Percentiles rank a stretch among this genome's conserved stretches.
These are phyloP conservation scores for Ganaspis brasiliensis DNA, from an alignment of 2,888 invertebrate species.

Conservation along the genomic window DNA sequence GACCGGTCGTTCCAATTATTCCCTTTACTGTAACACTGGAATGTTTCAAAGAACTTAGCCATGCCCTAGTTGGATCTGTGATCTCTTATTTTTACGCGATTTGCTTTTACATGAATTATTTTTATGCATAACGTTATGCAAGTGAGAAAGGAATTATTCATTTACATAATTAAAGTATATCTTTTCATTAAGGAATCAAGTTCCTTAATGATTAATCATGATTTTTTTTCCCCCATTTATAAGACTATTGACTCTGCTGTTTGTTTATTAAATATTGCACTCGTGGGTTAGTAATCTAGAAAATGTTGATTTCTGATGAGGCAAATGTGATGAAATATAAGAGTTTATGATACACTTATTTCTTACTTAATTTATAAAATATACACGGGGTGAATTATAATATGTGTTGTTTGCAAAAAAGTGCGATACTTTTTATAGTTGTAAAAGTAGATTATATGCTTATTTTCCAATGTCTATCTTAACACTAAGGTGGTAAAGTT, in stretches of 20 bases:
- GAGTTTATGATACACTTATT: neutral
- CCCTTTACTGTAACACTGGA: constrained; percentile 27
- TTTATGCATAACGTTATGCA: constrained; percentile 26
- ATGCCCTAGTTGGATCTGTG: constrained; percentile 26
- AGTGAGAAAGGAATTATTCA: constrained; percentile 3
- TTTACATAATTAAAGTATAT: constrained; percentile 20
- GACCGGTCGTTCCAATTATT: constrained; percentile 41
- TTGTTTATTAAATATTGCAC: neutral
- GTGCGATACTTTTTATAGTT: neutral
- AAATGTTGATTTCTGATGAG: neutral
- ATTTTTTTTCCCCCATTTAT: constrained; percentile 9
- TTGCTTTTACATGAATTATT: constrained; percentile 23
- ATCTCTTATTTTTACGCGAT: constrained; percentile 17
- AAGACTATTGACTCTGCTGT: neutral
- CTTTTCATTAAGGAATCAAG: constrained; percentile 12
- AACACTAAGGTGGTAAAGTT: too few species aligned
- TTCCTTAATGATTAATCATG: constrained; percentile 22
- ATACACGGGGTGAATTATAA: neutral
- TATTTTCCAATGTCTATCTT: too few species aligned
- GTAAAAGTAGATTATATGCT: too few species aligned
- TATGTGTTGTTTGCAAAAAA: neutral
- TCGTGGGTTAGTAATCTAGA: neutral
- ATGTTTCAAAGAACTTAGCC: constrained; percentile 23
- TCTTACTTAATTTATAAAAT: neutral
- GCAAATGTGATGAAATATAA: neutral